These are phyloP conservation scores for Solen grandis DNA, from an alignment of 1,140 invertebrate genomes.

Conservation along the genomic window DNA sequence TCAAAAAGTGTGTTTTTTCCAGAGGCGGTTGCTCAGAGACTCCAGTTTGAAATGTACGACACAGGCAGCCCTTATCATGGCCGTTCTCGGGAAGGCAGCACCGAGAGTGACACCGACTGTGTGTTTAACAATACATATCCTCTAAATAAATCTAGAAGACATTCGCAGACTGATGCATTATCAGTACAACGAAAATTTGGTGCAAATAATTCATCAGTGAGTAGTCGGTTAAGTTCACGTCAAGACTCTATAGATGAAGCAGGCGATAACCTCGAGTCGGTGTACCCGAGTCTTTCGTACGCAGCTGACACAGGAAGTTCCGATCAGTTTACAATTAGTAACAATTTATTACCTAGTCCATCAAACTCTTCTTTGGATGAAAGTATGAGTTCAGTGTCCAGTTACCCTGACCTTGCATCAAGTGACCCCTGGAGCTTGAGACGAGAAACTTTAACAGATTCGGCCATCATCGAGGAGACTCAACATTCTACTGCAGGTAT, in stretches of 20 bases:
- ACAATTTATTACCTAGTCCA: slow-evolving; percentile 30
- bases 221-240: slow-evolving; percentile 24
- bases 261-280: slow-evolving; percentile 17
- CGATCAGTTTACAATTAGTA: slow-evolving; percentile 14
- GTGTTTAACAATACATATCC: slow-evolving; percentile 24
- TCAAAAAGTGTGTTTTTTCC: slow-evolving; percentile 70
- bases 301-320: slow-evolving; percentile 19
- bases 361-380: slow-evolving; percentile 33
- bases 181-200: neutral
- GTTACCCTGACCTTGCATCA: neutral
- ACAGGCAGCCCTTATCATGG: slow-evolving; percentile 42
- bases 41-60: slow-evolving; percentile 62
- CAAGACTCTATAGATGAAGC: slow-evolving; percentile 45
- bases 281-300: slow-evolving; percentile 40
- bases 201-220: slow-evolving; percentile 2
- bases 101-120: slow-evolving; percentile 32
- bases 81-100: slow-evolving; percentile 34
- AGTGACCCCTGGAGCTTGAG: slow-evolving; percentile 46
- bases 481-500: neutral
- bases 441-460: slow-evolving; percentile 31
- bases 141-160: slow-evolving; percentile 21
- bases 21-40: slow-evolving; percentile 62
- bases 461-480: slow-evolving; percentile 39
- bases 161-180: slow-evolving; percentile 32
- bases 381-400: neutral